Conservation (phyloP, 2,113 vertebrate species). For the Alethe castanea region DNA sequence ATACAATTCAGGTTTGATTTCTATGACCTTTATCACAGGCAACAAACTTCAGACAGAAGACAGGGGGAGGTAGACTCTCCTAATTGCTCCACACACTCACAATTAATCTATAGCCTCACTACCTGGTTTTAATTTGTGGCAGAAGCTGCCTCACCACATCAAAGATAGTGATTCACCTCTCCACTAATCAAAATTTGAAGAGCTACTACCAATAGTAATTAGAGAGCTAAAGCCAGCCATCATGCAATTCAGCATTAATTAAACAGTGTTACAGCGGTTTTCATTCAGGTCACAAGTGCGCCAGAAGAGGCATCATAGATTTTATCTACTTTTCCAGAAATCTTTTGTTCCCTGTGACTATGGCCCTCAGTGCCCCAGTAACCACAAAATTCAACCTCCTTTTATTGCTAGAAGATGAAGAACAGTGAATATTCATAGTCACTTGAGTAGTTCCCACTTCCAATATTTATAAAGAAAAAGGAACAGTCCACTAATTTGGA, state of each 20-base stretch:
- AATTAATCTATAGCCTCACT: constrained; percentile 57
- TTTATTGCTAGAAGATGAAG: neutral
- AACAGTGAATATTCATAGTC: neutral
- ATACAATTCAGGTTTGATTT: constrained; percentile 6
- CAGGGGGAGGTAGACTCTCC: neutral
- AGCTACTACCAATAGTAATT: constrained; percentile 55
- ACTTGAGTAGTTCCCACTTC: neutral
- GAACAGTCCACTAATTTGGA: neutral
- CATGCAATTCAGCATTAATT: constrained; percentile 54
- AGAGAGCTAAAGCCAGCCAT: constrained; percentile 31
- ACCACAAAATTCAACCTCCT: neutral
- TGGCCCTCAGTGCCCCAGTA: neutral
- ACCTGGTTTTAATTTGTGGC: constrained; percentile 13
- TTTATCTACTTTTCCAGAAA: constrained; percentile 21
- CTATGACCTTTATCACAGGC: constrained; percentile 36
- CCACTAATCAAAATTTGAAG: constrained; percentile 57
- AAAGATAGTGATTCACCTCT: constrained; percentile 51
- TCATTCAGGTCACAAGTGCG: neutral
- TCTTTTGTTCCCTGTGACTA: neutral
- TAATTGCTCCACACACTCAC: constrained; percentile 31
- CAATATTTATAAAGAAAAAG: neutral
- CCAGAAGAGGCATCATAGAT: neutral
- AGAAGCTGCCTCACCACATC: constrained; percentile 42
- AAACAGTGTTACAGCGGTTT: constrained; percentile 14
- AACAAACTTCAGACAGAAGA: constrained; percentile 15